These are phyloP conservation scores for Heterotilapia buettikoferi DNA, from an alignment of 2,113 vertebrate genomes.

Conservation along the genomic window DNA sequence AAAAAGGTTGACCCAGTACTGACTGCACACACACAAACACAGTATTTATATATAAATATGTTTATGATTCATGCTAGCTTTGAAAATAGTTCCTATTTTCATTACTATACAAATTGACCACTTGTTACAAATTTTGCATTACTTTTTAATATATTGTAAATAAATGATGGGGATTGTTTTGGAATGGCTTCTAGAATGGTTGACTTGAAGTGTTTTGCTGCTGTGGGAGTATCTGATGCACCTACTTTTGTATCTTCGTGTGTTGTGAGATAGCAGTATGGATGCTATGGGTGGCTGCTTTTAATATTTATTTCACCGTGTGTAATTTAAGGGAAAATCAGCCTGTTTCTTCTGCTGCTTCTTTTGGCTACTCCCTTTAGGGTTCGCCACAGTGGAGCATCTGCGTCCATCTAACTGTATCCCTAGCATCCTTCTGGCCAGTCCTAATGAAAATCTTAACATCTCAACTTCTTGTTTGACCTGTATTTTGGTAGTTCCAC, in stretches of 20 bases:
- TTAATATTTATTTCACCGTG: neutral
- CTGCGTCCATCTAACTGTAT: neutral
- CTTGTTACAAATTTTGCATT: conserved; percentile 74
- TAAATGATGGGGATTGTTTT: conserved; percentile 75
- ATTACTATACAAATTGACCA: conserved; percentile 72
- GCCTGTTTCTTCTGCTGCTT: neutral
- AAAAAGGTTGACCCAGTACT: conserved; percentile 20
- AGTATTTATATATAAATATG: conserved; percentile 67
- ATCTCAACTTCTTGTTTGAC: neutral
- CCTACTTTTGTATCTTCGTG: neutral
- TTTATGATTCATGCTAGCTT: conserved; percentile 69
- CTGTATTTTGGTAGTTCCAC: neutral
- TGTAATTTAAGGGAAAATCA: neutral
- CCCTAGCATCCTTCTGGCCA: neutral
- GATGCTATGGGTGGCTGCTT: neutral
- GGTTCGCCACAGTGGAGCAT: neutral
- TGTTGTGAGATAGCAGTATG: neutral
- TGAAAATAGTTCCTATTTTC: conserved; percentile 71
- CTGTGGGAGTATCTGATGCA: neutral
- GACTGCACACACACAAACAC: conserved; percentile 55
- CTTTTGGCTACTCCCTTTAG: neutral
- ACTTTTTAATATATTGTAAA: conserved; percentile 80
- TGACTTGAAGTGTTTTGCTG: neutral
- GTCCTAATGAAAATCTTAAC: neutral
- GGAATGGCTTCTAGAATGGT: conserved; percentile 31